phyloP scores from a whole-genome alignment of 2,113 vertebrate genomes.

The Cygnus buccinator region DNA sequence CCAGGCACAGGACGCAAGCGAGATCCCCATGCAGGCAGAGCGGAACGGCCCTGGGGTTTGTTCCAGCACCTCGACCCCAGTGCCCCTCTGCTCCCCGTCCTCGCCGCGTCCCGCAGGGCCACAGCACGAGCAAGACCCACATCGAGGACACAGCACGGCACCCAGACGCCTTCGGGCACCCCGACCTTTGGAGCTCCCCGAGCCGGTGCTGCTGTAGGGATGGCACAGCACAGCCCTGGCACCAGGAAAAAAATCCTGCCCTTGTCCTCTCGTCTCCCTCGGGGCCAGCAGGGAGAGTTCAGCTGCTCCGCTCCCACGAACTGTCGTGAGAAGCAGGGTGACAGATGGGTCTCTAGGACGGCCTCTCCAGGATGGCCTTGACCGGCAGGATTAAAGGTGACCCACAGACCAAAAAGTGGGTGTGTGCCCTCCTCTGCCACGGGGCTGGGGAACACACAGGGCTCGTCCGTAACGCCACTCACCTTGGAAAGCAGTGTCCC shows the following conservation, averaged over 20 bases:
- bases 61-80: too few species aligned
- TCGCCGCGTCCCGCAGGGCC: background rate
- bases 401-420: background rate
- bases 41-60: background rate
- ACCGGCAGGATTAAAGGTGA: background rate
- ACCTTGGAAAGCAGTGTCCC: background rate
- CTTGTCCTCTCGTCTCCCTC: background rate
- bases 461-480: background rate
- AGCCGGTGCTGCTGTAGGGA: background rate
- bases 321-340: background rate
- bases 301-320: background rate
- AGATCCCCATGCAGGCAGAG: background rate
- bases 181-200: too few species aligned
- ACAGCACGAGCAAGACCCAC: fast-evolving
- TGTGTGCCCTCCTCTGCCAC: background rate
- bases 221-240: fast-evolving
- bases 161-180: background rate
- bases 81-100: background rate
- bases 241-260: background rate
- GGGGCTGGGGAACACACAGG: fast-evolving
- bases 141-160: fast-evolving
- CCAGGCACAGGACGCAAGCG: background rate
- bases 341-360: background rate
- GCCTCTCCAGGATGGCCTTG: fast-evolving
- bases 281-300: background rate